Evolutionary conservation across 2,113 vertebrate genomes (phyloP).

Genomic region (Crocuta crocuta): DNA sequence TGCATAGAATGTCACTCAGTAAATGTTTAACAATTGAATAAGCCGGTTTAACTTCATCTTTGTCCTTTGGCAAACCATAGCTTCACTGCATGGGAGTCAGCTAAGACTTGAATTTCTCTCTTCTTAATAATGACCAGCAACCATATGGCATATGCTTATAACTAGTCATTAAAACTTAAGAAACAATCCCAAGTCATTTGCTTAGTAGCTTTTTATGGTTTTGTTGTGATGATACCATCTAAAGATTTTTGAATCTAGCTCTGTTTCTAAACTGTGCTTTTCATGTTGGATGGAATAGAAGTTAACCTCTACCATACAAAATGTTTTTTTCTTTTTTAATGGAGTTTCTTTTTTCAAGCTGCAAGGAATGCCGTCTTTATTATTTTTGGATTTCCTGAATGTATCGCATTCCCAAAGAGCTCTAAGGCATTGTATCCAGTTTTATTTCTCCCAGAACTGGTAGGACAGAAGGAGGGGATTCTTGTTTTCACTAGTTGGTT

Average conservation of each 20-base stretch:
- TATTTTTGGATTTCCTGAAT: not conserved
- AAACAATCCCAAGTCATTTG: not conserved
- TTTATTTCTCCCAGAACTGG: not conserved
- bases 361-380: not conserved
- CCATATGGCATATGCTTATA: not conserved
- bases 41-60: not conserved
- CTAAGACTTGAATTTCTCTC: constrained; percentile 3
- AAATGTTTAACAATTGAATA: constrained; percentile 7
- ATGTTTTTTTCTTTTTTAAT: not conserved
- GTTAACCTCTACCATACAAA: not conserved
- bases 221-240: not conserved
- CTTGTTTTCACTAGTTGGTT: not conserved
- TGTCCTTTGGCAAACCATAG: not conserved
- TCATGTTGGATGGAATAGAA: not conserved
- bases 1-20: not conserved
- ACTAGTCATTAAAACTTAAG: not conserved
- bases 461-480: not conserved
- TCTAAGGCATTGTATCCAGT: not conserved
- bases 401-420: not conserved
- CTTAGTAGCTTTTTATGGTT: not conserved
- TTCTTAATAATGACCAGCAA: not conserved
- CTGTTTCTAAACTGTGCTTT: not conserved
- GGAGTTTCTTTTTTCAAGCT: not conserved
- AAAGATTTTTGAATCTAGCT: not conserved
- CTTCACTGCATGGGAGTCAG: not conserved